Conservation (phyloP, 1,140 invertebrate genomes). For the Cydia amplana region DNA sequence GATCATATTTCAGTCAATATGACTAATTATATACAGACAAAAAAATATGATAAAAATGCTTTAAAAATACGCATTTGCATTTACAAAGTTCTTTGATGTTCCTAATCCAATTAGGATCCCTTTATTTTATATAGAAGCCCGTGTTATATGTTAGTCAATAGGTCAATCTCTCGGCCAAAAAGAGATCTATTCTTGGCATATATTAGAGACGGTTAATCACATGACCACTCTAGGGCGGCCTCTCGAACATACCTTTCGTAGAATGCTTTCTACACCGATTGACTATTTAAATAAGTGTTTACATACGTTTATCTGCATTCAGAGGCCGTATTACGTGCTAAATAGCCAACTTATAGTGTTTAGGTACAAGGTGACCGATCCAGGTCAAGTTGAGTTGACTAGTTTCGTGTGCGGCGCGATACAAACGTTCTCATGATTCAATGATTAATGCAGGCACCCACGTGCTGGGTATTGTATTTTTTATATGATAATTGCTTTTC, state of each 20-base stretch:
- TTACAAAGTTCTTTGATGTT: background rate
- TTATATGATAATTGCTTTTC: background rate
- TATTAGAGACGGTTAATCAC: too few relatives aligned
- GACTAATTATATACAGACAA: too few relatives aligned
- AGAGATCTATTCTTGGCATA: too few relatives aligned
- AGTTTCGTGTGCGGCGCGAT: background rate
- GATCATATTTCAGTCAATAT: constrained; percentile 1
- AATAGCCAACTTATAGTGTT: constrained; percentile 10
- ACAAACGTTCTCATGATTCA: constrained; percentile 7
- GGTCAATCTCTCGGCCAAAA: too few relatives aligned
- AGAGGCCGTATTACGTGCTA: constrained; percentile 5
- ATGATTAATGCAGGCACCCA: background rate
- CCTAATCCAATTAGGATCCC: too few relatives aligned
- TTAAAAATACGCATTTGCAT: background rate
- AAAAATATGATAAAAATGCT: too few relatives aligned
- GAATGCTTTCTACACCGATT: too few relatives aligned
- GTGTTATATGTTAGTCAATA: too few relatives aligned
- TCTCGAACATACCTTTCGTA: too few relatives aligned
- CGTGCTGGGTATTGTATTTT: background rate
- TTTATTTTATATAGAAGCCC: too few relatives aligned
- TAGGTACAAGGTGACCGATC: background rate
- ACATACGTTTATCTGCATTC: background rate
- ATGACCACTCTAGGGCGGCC: too few relatives aligned
- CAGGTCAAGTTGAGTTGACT: constrained; percentile 11
- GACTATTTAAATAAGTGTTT: too few relatives aligned